Percentiles rank a stretch among this genome's conserved stretches.
phyloP scores from a whole-genome alignment of 1,140 invertebrate species.

The Leptinotarsa lineolata region DNA sequence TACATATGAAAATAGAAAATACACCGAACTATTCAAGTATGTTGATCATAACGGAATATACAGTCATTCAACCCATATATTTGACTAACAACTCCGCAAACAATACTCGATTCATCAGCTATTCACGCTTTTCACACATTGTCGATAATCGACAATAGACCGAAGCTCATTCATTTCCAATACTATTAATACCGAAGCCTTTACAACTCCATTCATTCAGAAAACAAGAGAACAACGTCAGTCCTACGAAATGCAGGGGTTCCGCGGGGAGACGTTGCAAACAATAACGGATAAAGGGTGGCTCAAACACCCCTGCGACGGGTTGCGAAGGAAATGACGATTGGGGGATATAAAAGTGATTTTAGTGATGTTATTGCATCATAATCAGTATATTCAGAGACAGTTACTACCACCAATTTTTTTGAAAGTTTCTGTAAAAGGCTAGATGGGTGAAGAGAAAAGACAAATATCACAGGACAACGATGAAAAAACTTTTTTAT shows the following conservation, averaged over 20 bases:
- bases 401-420: no score
- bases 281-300: neutral
- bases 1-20: no score
- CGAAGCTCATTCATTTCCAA: neutral
- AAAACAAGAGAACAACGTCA: neutral
- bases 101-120: neutral
- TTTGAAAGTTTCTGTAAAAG: no score
- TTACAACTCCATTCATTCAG: neutral
- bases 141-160: conserved; percentile 1
- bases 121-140: conserved; percentile 6
- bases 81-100: no score
- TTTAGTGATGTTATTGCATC: neutral
- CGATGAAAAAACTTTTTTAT: no score
- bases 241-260: neutral
- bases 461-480: no score
- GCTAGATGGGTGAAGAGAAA: no score
- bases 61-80: no score
- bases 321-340: neutral
- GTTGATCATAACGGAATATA: no score
- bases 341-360: neutral
- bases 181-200: neutral
- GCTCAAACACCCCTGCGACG: neutral
- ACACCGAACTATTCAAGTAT: no score
- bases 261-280: neutral
- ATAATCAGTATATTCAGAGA: neutral